phyloP scores from a whole-genome alignment of 2,797 vertebrate genomes.

The Pseudomugil tenellus region DNA sequence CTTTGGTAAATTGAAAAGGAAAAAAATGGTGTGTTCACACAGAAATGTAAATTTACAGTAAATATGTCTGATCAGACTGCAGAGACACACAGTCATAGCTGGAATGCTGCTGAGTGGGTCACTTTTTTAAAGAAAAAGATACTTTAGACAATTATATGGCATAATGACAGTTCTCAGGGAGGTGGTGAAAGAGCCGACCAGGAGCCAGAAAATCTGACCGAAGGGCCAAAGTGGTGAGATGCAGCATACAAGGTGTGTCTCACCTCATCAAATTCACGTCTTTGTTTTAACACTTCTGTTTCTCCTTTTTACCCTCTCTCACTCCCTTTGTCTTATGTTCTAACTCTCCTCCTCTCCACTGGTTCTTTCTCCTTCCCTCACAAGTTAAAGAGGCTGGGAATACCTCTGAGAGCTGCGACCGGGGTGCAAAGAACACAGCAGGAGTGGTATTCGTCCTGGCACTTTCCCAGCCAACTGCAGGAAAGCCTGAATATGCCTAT shows the following conservation, averaged over 20 bases:
- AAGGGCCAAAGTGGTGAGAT: conserved; percentile 45
- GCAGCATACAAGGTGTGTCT: conserved; percentile 57
- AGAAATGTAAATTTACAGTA: background rate
- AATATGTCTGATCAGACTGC: conserved; percentile 13
- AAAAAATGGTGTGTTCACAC: background rate
- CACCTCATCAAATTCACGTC: conserved; percentile 56
- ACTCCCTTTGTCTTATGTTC: conserved; percentile 56
- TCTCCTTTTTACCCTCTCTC: conserved; percentile 21
- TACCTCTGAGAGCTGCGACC: conserved; percentile 76
- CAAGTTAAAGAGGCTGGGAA: conserved; percentile 76
- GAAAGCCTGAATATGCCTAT: conserved; percentile 45
- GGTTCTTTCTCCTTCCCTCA: conserved; percentile 55
- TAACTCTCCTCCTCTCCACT: conserved; percentile 44
- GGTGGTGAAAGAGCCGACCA: conserved; percentile 48
- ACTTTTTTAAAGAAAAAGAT: conserved; percentile 38
- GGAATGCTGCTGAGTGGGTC: conserved; percentile 47
- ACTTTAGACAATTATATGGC: conserved; percentile 55
- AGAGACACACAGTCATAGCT: conserved; percentile 22
- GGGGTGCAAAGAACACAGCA: conserved; percentile 79
- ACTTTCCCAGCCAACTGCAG: conserved; percentile 56
- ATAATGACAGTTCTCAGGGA: conserved; percentile 66
- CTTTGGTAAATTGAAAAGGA: background rate
- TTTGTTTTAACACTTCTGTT: conserved; percentile 56
- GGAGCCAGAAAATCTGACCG: conserved; percentile 46
- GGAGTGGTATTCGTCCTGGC: conserved; percentile 70